A percentile compares a stretch with the other conserved stretches of the same genome.
These are phyloP conservation scores for Dryobota labecula DNA, from an alignment of 2,888 invertebrate genomes.

Conservation along the genomic window DNA sequence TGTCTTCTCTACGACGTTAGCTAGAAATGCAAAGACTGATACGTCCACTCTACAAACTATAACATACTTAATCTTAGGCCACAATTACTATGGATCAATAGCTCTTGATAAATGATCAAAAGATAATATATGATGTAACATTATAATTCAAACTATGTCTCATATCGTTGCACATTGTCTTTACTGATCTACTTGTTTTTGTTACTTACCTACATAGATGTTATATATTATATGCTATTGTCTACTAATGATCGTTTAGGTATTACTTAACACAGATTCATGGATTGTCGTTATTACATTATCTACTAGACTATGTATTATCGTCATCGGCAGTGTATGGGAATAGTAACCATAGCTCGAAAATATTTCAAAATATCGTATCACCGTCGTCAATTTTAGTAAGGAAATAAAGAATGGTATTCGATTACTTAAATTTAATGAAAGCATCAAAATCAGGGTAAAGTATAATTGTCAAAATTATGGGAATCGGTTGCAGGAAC, in stretches of 20 bases:
- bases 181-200: constrained; percentile 38
- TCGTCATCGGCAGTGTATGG: neutral
- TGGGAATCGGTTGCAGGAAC: too few species aligned
- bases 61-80: constrained; percentile 31
- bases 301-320: neutral
- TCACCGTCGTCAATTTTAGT: too few species aligned
- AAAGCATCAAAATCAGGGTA: too few species aligned
- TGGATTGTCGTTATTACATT: constrained; percentile 1
- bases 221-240: too few species aligned
- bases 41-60: neutral
- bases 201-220: constrained; percentile 3
- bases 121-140: constrained; percentile 57
- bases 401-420: too few species aligned
- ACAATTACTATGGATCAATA: constrained; percentile 62
- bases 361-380: too few species aligned
- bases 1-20: neutral
- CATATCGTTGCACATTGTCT: constrained; percentile 45
- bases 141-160: constrained; percentile 46
- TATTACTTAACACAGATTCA: constrained; percentile 14
- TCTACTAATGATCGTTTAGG: constrained; percentile 25
- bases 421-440: too few species aligned
- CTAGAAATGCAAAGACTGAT: neutral
- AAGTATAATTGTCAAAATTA: too few species aligned
- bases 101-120: constrained; percentile 67
- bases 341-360: neutral